A percentile compares a stretch with the other conserved stretches of the same genome.
Conservation (phyloP, 2,888 invertebrate species). For the Oscheius sp. region DNA sequence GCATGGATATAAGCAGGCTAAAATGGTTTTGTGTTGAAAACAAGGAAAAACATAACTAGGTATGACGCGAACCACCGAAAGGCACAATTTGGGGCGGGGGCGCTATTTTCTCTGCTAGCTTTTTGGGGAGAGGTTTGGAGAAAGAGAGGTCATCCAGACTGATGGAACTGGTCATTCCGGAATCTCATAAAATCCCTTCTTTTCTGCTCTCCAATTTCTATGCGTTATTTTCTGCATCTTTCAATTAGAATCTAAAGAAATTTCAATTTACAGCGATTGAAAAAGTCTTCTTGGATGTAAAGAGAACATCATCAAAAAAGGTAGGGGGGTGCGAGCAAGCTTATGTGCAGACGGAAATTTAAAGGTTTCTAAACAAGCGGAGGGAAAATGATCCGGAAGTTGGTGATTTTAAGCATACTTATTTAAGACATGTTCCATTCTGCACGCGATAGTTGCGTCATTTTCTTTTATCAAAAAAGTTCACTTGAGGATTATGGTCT, state of each 20-base stretch:
- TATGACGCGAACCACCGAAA: conserved; percentile 30
- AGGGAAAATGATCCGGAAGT: conserved; percentile 7
- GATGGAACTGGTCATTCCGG: conserved; percentile 28
- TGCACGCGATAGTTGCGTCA: conserved; percentile 15
- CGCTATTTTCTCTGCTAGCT: conserved; percentile 21
- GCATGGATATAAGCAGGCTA: neutral
- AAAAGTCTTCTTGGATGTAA: neutral
- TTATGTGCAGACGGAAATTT: neutral
- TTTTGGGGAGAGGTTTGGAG: neutral
- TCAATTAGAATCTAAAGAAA: neutral
- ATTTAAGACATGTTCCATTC: neutral
- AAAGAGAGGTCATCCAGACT: conserved; percentile 30
- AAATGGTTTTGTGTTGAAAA: neutral
- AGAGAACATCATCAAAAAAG: neutral
- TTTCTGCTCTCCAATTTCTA: too few relatives aligned
- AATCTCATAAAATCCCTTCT: conserved; percentile 14
- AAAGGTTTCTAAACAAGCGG: neutral
- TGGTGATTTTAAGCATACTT: neutral
- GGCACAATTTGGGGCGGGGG: conserved; percentile 34
- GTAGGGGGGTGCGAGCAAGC: too few relatives aligned
- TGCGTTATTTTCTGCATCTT: conserved; percentile 5
- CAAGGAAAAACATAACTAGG: conserved; percentile 15
- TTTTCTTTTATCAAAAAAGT: neutral
- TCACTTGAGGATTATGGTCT: neutral
- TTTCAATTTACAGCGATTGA: neutral